phyloP scores from a whole-genome alignment of 2,888 invertebrate genomes.

The Monopis laevigella region DNA sequence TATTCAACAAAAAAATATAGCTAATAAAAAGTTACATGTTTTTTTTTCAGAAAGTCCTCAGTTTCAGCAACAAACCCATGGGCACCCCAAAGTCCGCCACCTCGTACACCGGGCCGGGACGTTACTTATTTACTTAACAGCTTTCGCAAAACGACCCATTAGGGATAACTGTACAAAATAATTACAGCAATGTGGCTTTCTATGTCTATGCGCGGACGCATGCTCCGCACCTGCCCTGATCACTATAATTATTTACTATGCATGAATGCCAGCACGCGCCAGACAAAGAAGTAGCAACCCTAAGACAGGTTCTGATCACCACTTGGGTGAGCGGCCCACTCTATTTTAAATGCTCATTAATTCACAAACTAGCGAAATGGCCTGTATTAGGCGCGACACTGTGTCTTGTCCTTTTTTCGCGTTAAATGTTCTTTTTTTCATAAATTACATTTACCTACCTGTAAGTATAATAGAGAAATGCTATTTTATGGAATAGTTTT shows the following conservation, averaged over 20 bases:
- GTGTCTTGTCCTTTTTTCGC: neutral
- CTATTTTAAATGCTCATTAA: conserved; percentile 3
- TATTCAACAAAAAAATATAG: too few species aligned
- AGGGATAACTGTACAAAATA: conserved; percentile 66
- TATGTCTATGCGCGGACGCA: conserved; percentile 62
- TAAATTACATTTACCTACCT: too few species aligned
- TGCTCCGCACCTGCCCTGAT: conserved; percentile 62
- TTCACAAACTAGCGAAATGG: conserved; percentile 5
- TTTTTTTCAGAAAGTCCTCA: too few species aligned
- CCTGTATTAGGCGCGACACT: conserved; percentile 8
- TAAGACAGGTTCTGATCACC: conserved; percentile 48
- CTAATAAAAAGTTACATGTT: too few species aligned
- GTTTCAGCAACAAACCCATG: neutral
- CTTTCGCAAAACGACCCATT: conserved; percentile 65
- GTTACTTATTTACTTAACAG: conserved; percentile 63
- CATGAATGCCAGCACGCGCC: conserved; percentile 57
- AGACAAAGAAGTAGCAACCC: conserved; percentile 44
- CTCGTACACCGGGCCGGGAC: conserved; percentile 29
- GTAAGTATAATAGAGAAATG: neutral
- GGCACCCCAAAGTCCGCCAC: conserved; percentile 1
- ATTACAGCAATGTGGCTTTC: conserved; percentile 67
- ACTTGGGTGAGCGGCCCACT: conserved; percentile 49
- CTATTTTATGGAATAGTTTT: too few species aligned
- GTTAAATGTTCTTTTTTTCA: neutral
- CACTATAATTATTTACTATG: conserved; percentile 66